Percentiles rank a stretch among this genome's conserved stretches.
Evolutionary conservation across 2,113 vertebrate genomes (phyloP).

Genomic region (Labeo catla): DNA sequence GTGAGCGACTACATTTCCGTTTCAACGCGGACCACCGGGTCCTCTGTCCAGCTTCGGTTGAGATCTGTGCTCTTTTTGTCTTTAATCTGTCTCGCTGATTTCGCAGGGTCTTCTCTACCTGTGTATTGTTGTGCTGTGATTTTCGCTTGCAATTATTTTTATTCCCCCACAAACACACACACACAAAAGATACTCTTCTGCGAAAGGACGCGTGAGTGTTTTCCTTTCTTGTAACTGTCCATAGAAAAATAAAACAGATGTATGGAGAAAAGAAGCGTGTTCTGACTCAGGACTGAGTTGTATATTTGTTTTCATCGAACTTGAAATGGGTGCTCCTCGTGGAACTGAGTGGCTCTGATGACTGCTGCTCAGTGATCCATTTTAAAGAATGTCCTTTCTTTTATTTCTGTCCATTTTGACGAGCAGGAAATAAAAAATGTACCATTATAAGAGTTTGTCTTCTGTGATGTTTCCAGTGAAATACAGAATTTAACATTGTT

Average conservation of each 20-base stretch:
- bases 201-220: slow-evolving; percentile 47
- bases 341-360: background rate
- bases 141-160: slow-evolving; percentile 71
- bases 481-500: background rate
- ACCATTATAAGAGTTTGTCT: slow-evolving; percentile 14
- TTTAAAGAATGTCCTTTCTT: slow-evolving; percentile 48
- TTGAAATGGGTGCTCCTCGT: slow-evolving; percentile 73
- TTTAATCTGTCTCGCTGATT: slow-evolving; percentile 38
- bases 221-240: slow-evolving; percentile 58
- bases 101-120: slow-evolving; percentile 63
- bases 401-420: slow-evolving; percentile 73
- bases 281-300: slow-evolving; percentile 41
- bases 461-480: slow-evolving; percentile 30
- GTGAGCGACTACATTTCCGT: slow-evolving; percentile 15
- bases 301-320: slow-evolving; percentile 62
- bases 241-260: slow-evolving; percentile 44
- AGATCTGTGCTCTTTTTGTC: slow-evolving; percentile 23
- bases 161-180: background rate
- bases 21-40: background rate
- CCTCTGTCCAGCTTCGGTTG: background rate
- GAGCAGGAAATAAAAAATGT: slow-evolving; percentile 72
- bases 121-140: slow-evolving; percentile 77
- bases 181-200: slow-evolving; percentile 41
- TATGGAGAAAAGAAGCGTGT: slow-evolving; percentile 49
- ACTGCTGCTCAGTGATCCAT: slow-evolving; percentile 11